Evolutionary conservation across 2,797 vertebrate genomes (phyloP), one percentile per base, ranked within the genome.

Genomic region (Aeoliscus strigatus): DNA sequence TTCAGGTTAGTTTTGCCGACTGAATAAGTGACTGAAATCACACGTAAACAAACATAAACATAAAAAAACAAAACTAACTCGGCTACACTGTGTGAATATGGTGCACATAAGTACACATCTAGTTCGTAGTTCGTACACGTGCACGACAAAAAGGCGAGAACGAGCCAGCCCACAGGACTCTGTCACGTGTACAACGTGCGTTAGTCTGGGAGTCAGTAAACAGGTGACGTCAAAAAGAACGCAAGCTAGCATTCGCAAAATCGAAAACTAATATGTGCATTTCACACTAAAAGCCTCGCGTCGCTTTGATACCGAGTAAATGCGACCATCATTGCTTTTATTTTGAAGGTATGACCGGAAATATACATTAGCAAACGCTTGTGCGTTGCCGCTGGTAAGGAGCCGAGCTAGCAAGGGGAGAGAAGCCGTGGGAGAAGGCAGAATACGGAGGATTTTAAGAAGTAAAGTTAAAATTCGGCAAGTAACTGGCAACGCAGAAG

Each of bases 331-430:
- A 0, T 1, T 1, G 4, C 27, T 47, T 72, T 70, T 75, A 74
- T 48, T 77, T 30, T 66, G 67, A 59, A 72, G 55, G 0, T 0
- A 0, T 0, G 0, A 1, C 0, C 25, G 43, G 68, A 70, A 67
- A 60, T 8, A 0, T 14, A 2, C 2, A 0, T 2, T 2, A 3
- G 11, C 14, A 2, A 2, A 5, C 1, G 0, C 3, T 0, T 45
- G 45, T 16, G 27, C 15, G 56, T 74, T 81, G 47, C 54, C 51
- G 53, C 55, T 81, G 60, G 51, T 74, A 61, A 66, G 15, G 70
- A 82, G 80, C 61, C 73, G 82, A 27, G 83, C 79, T 75, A 21
- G 18, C 18, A 35, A 31, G 83, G 83, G 81, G 84, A 84, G 85
- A 84, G 84, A 76, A 72, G 54, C 60, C 51, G 63, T 39, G 39